Evolutionary conservation across 1,140 invertebrate species (phyloP), one percentile per base, ranked within the genome.

Genomic region (fruit fly (Drosophila melanogaster)): DNA sequence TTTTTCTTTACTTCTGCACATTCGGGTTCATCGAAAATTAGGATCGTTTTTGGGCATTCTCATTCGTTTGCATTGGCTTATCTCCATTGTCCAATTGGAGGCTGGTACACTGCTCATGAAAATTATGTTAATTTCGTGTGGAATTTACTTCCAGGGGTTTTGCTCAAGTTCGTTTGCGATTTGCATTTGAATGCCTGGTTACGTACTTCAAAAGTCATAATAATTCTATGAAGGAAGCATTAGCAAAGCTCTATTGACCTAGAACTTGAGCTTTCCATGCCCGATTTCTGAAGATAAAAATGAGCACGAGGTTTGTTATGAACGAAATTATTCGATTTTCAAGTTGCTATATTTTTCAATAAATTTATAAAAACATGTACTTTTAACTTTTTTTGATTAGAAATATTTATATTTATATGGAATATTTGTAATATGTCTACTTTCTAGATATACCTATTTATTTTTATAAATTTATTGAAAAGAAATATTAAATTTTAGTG

Each of bases 261-360:
- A 87, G 83, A 87, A 87, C 83, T 86, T 86, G 83, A 86, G 69
- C 76, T 87, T 57, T 35, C 47, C 38, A 61, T 47, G 67, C 44
- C 15, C 22, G 50, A 57, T 71, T 37, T 62, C 4, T 7, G 8
- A 10, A 61, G 81, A 85, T 69, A 73, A 43, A 19, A 54, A 14
- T 15, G 41, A 11, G n/a, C 26, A 24, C 56, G 19, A 62, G 64
- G 75, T 41, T 38, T n/a, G n/a, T 30, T 24, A n/a, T n/a, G 11
- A 14, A 12, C 12, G 19, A 14, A 44, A 7, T 14, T 14, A 17
- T 15, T 5, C 8, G n/a, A 24, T 12, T 37, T 4, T 50, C 17
- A 59, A 30, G 8, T 30, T 0, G 8, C 10, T 30, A 10, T 30
- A 8, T 10, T 30, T 10, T 30, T 10, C 0, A 30, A 8, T 30